Conservation (phyloP, 2,888 invertebrate species). For the Lithophane ornitopus region DNA sequence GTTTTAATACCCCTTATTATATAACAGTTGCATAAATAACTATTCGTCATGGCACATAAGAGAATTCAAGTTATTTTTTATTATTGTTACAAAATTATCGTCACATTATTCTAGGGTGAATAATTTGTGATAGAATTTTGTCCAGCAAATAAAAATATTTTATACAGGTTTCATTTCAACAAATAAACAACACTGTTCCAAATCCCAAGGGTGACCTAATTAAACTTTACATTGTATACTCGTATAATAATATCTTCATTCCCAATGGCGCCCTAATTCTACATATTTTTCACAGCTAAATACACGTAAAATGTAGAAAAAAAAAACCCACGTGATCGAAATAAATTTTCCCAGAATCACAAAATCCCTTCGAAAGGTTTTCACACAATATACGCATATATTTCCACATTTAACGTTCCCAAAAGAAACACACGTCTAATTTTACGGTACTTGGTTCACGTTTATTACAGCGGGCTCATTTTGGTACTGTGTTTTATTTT, state of each 20-base stretch:
- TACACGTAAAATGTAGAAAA: slow-evolving; percentile 1
- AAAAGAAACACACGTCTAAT: slow-evolving; percentile 61
- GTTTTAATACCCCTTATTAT: no score
- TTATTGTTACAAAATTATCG: not conserved
- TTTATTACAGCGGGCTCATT: slow-evolving; percentile 58
- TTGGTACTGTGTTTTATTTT: slow-evolving; percentile 65
- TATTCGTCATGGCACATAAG: no score
- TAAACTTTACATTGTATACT: slow-evolving; percentile 19
- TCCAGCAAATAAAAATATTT: not conserved
- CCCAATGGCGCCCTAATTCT: slow-evolving; percentile 24
- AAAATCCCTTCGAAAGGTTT: slow-evolving; percentile 40
- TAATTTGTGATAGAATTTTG: not conserved
- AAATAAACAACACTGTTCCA: slow-evolving; percentile 7
- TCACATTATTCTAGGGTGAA: not conserved
- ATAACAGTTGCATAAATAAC: no score
- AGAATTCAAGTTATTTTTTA: not conserved
- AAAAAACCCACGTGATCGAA: slow-evolving; percentile 28
- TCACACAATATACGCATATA: slow-evolving; percentile 41
- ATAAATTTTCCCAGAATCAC: slow-evolving; percentile 40
- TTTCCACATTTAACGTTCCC: slow-evolving; percentile 48
- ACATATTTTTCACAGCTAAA: slow-evolving; percentile 8
- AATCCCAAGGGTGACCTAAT: slow-evolving; percentile 30
- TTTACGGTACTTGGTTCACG: slow-evolving; percentile 57
- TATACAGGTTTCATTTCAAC: not conserved
- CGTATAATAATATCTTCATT: slow-evolving; percentile 24